Percentiles rank a stretch among this genome's conserved stretches.
Conservation (phyloP, 2,113 vertebrate species). For the Solea senegalensis region DNA sequence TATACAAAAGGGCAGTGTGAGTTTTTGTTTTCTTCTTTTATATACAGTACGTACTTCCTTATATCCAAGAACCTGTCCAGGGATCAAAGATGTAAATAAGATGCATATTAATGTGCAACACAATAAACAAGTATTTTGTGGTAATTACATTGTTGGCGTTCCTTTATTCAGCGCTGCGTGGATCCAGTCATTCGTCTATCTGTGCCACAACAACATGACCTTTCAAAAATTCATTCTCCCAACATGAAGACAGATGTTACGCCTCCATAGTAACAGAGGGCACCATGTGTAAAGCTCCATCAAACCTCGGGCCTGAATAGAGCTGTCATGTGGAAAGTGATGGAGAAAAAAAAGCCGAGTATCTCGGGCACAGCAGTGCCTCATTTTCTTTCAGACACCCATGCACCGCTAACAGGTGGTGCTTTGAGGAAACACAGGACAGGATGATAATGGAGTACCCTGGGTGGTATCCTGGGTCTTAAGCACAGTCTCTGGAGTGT, state of each 20-base stretch:
- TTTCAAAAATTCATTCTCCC: neutral
- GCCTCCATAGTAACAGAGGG: conserved; percentile 36
- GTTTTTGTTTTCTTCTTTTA: too few species aligned
- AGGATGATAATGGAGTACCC: conserved; percentile 63
- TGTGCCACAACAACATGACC: neutral
- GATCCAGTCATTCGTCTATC: neutral
- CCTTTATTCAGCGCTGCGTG: too few species aligned
- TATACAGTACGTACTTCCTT: too few species aligned
- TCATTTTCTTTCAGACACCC: conserved; percentile 27
- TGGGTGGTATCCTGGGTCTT: conserved; percentile 61
- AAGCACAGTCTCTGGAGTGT: conserved; percentile 48
- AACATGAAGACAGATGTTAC: conserved; percentile 16
- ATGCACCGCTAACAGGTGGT: conserved; percentile 71
- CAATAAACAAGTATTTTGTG: too few species aligned
- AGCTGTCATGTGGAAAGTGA: conserved; percentile 43
- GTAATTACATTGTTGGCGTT: too few species aligned
- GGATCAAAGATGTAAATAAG: too few species aligned
- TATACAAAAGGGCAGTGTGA: too few species aligned
- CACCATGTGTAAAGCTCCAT: conserved; percentile 11
- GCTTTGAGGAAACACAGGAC: conserved; percentile 59
- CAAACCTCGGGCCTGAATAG: conserved; percentile 54
- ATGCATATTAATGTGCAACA: too few species aligned
- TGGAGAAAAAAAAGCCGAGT: conserved; percentile 4
- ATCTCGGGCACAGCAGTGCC: conserved; percentile 38
- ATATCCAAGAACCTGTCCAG: too few species aligned